These are phyloP conservation scores for Notiomystis cincta DNA, from an alignment of 2,113 vertebrate species.

Conservation along the genomic window DNA sequence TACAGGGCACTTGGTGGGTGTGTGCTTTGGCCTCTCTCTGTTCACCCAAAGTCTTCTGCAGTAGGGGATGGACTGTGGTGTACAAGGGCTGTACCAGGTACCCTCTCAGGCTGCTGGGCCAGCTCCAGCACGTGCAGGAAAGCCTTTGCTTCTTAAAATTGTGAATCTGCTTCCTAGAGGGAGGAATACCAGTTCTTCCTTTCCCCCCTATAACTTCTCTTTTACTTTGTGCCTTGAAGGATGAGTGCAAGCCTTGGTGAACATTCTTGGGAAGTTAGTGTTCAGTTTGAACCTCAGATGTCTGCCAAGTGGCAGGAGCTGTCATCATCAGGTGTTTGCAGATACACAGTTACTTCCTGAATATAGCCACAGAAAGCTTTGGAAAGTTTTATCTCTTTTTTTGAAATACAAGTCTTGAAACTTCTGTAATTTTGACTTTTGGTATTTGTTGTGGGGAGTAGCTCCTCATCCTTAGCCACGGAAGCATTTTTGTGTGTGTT, in stretches of 20 bases:
- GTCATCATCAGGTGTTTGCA: not conserved
- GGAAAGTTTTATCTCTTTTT: not conserved
- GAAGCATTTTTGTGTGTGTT: not conserved
- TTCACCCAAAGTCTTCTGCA: not conserved
- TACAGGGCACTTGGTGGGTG: not conserved
- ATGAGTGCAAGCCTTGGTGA: not conserved
- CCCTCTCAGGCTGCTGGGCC: not conserved
- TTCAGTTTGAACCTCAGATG: not conserved
- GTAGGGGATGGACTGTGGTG: not conserved
- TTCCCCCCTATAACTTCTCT: not conserved
- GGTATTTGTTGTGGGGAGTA: not conserved
- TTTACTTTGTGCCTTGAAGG: not conserved
- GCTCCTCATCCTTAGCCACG: accelerated
- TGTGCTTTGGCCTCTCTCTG: not conserved
- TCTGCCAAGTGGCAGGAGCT: not conserved
- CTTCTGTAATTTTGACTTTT: not conserved
- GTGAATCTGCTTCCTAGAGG: not conserved
- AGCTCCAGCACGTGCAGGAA: not conserved
- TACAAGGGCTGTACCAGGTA: not conserved
- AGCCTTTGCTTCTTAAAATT: not conserved
- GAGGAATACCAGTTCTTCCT: not conserved
- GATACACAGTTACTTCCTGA: not conserved
- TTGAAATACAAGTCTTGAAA: not conserved
- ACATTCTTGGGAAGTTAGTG: not conserved
- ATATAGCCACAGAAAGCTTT: not conserved